phyloP scores from a whole-genome alignment of 37 sponge, comb jelly and placozoan genomes.

The Haliclona indistincta region DNA sequence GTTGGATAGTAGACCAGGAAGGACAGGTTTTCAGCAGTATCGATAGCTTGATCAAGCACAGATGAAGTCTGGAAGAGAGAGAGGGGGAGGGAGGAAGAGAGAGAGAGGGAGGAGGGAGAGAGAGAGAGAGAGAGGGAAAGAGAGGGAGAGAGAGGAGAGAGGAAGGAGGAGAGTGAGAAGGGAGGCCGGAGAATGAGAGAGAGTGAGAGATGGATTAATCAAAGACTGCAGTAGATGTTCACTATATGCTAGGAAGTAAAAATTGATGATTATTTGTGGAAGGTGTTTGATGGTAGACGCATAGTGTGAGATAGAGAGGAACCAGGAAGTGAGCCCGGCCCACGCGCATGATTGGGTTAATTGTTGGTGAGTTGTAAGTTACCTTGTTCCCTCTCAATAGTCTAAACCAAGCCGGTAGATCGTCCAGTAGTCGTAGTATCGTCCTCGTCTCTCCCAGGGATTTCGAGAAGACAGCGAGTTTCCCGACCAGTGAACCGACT shows the following conservation, averaged over 20 bases:
- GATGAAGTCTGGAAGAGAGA: constrained; percentile 60
- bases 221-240: too few relatives aligned
- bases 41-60: too few relatives aligned
- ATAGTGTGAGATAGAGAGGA: background rate
- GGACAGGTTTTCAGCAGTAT: too few relatives aligned
- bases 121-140: too few relatives aligned
- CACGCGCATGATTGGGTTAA: background rate
- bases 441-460: too few relatives aligned
- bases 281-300: too few relatives aligned
- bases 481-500: too few relatives aligned
- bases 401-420: constrained; percentile 34
- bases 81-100: constrained; percentile 54
- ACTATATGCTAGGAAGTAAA: too few relatives aligned
- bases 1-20: constrained; percentile 67
- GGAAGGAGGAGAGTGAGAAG: background rate
- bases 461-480: too few relatives aligned
- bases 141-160: background rate
- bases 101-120: constrained; percentile 43
- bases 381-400: background rate
- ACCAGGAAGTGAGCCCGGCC: background rate
- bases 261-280: too few relatives aligned
- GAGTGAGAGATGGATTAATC: too few relatives aligned
- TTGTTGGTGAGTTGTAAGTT: background rate
- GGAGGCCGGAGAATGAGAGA: background rate
- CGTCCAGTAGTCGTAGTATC: constrained; percentile 44